Conservation (phyloP, 1,140 invertebrate species). For the Augochlora pura region DNA sequence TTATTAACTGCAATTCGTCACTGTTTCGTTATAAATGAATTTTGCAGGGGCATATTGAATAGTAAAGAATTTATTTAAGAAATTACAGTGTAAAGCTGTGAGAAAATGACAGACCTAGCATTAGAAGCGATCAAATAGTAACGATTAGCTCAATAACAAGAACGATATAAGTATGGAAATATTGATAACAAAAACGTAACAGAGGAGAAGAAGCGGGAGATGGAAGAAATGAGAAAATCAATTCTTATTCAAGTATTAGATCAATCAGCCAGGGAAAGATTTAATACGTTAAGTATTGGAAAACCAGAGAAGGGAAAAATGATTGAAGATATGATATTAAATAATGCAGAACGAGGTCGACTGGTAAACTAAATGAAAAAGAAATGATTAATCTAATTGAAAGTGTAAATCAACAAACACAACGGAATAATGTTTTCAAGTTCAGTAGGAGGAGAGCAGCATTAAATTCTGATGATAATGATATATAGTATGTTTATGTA, state of each 20-base stretch:
- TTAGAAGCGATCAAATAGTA: conserved; percentile 89
- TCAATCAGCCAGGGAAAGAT: conserved; percentile 94
- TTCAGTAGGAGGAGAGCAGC: conserved; percentile 92
- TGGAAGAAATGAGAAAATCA: conserved; percentile 93
- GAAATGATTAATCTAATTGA: conserved; percentile 93
- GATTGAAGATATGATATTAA: conserved; percentile 95
- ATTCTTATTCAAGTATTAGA: conserved; percentile 94
- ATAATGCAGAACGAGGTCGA: conserved; percentile 94
- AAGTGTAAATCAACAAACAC: conserved; percentile 91
- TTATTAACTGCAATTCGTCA: neutral
- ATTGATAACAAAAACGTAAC: conserved; percentile 83
- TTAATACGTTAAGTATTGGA: conserved; percentile 95
- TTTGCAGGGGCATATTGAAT: neutral
- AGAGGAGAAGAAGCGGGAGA: conserved; percentile 87
- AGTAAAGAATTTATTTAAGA: neutral
- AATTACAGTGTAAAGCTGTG: neutral
- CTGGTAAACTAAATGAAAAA: conserved; percentile 91
- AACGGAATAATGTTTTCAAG: conserved; percentile 90
- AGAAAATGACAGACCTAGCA: conserved; percentile 89
- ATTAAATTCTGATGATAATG: conserved; percentile 90
- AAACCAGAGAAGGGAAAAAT: conserved; percentile 97
- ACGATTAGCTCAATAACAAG: conserved; percentile 90
- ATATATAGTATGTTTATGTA: conserved; percentile 71
- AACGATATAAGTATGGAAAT: conserved; percentile 84
- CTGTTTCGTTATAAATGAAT: neutral